Base-by-base conservation (phyloP, 1,140 invertebrate species). In the Riptortus pedestris region DNA sequence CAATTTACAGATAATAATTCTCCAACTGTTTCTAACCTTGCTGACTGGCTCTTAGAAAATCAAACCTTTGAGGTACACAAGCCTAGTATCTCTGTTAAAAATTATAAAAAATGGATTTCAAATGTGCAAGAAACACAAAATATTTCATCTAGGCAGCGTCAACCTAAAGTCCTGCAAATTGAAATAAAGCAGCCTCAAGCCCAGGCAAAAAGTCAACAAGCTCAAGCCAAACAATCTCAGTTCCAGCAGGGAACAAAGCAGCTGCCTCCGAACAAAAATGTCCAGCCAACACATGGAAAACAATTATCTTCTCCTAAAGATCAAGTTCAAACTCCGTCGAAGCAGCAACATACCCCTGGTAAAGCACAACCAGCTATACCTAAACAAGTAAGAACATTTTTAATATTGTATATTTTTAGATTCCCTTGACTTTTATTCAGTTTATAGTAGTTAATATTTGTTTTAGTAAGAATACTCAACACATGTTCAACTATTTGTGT, bases 21-120 rank as follows among this genome's bases (percentile, higher is more conserved):
- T 52, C 92, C 91, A 3, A 86, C 84, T 18, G 80, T 84, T 22
- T 79, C 81, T 26, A 87, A 87, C 73, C 76, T 96, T 9, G 84
- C 86, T 71, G 77, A 81, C 11, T 95, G 90, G 90, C 75, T 96
- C 7, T 84, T 87, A 72, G 83, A 87, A 64, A 85, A 95, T 82
- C 90, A 90, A 16, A 86, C 85, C 0, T 95, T 83, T 76, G 87
- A 93, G 67, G 67, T 69, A 26, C 63, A 68, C 27, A 64, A 62
- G 55, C 68, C 68, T 68, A 38, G 69, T 70, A 70, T 62, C 31
- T 7, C 31, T 38, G 14, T 7, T 14, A 38, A 38, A 38, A 14
- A 5, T 38, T 38, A 38, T 38, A 38, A 38, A 14, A 38, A 38
- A 14, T 55, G 55, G 58, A 48, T 52, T 65, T 43, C 38, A n/a